Base-by-base conservation (phyloP, 2,113 vertebrate genomes). In the Alethe castanea region DNA sequence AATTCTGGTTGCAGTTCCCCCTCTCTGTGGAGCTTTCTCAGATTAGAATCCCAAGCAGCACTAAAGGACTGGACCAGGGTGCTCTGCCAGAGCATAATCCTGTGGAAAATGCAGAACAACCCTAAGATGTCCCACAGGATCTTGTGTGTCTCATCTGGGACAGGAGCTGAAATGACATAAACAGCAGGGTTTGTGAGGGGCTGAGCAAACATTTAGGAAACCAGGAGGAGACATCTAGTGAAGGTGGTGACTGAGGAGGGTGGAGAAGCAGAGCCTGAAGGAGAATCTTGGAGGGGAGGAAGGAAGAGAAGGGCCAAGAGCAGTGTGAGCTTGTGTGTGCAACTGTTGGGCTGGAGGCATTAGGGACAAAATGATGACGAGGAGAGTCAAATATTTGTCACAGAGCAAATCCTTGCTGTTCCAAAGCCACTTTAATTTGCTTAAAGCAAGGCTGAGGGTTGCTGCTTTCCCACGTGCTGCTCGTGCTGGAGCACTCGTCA, bases 391-490 rank as follows among this genome's bases (percentile, higher is more conserved):
- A 81, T 87, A 40, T 73, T 48, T 65, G 20, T 81, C 77, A 5
- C n/a, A 28, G 50, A 82, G 57, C 72, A 96, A 94, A 79, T 36
- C 66, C 59, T 88, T 29, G 5, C 86, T 83, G 38, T 66, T 79
- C 45, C 38, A 84, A 81, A 76, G 67, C 52, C 48, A 17, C 69
- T 89, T 82, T 65, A 42, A n/a, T 83, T 92, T 87, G 77, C 73
- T 72, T 50, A 65, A 69, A 95, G 72, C 48, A 61, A 83, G 53
- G 69, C 70, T 87, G 59, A 72, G 89, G 20, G 33, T 53, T 97
- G 77, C 91, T 91, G 80, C 74, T 94, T 82, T 90, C 82, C 88
- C 86, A 86, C 69, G 85, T 83, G 92, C 62, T 83, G 72, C 70
- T 82, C 11, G 3, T 90, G 88, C 86, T 86, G 81, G 53, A 78